A percentile compares a stretch with the other conserved stretches of the same genome.
Evolutionary conservation across 1,140 invertebrate genomes (phyloP).

Genomic region (Psilanteris sp.): DNA sequence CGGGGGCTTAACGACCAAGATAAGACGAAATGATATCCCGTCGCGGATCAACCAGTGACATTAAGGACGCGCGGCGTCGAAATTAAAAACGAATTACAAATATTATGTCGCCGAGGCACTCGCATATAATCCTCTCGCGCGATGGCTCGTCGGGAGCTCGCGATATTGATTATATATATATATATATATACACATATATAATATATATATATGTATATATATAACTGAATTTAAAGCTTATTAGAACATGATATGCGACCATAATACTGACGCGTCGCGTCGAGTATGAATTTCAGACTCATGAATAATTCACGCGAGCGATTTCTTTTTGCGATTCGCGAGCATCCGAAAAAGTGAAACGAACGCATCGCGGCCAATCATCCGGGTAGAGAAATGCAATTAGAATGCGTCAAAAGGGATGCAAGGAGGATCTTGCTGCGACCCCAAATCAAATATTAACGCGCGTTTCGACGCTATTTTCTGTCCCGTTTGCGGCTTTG

Average conservation of each 20-base stretch:
- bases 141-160: not conserved
- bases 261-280: constrained; percentile 5
- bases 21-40: constrained; percentile 73
- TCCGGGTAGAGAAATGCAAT: too few relatives aligned
- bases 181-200: too few relatives aligned
- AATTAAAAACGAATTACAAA: constrained; percentile 78
- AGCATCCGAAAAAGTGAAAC: not conserved
- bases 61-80: constrained; percentile 60
- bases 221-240: constrained; percentile 52
- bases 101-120: constrained; percentile 25
- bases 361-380: constrained; percentile 41
- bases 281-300: constrained; percentile 32
- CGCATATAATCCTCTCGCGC: constrained; percentile 32
- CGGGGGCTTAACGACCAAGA: constrained; percentile 75
- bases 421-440: too few relatives aligned
- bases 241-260: constrained; percentile 44
- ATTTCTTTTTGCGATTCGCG: constrained; percentile 10
- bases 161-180: constrained; percentile 47
- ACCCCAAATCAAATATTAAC: too few relatives aligned
- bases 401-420: too few relatives aligned
- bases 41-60: constrained; percentile 76
- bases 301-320: constrained; percentile 30
- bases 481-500: too few relatives aligned
- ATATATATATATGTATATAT: too few relatives aligned
- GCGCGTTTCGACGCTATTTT: too few relatives aligned